Percentiles rank a stretch among this genome's conserved stretches.
Conservation (phyloP, 2,888 invertebrate species). For the Chelonus formosanus region DNA sequence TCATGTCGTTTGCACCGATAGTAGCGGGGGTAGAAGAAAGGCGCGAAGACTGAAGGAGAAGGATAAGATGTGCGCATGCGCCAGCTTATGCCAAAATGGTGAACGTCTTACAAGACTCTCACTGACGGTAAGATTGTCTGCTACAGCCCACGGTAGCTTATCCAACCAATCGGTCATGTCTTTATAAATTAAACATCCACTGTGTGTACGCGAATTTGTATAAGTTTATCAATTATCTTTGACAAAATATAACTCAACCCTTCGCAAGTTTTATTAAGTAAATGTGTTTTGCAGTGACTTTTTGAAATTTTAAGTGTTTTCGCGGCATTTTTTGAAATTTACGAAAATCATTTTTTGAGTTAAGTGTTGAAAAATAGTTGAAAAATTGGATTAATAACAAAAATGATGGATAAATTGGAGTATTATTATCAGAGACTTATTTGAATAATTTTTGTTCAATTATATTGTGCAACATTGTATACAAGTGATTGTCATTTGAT, state of each 20-base stretch:
- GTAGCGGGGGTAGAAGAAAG: constrained; percentile 17
- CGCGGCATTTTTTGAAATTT: constrained; percentile 21
- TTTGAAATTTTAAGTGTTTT: constrained; percentile 19
- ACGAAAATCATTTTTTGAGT: background rate
- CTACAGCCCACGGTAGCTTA: constrained; percentile 36
- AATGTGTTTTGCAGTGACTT: background rate
- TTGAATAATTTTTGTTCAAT: no score
- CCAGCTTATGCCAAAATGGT: constrained; percentile 56
- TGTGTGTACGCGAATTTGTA: no score
- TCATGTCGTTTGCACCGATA: constrained; percentile 40
- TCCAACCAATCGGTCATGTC: constrained; percentile 36
- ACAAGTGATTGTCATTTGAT: constrained; percentile 26
- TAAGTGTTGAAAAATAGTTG: background rate
- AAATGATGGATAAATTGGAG: background rate
- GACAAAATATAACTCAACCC: no score
- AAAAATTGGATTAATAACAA: background rate
- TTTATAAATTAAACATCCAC: constrained; percentile 27
- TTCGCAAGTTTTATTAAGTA: background rate
- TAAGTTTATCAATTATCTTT: no score
- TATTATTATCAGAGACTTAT: background rate
- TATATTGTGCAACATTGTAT: constrained; percentile 14
- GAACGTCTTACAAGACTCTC: constrained; percentile 58
- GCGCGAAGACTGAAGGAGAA: constrained; percentile 28
- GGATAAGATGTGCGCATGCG: constrained; percentile 47
- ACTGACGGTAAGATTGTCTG: constrained; percentile 53